Evolutionary conservation across 2,888 invertebrate species (phyloP), one percentile per base, ranked within the genome.

Genomic region (Stenotaenia linearis): DNA sequence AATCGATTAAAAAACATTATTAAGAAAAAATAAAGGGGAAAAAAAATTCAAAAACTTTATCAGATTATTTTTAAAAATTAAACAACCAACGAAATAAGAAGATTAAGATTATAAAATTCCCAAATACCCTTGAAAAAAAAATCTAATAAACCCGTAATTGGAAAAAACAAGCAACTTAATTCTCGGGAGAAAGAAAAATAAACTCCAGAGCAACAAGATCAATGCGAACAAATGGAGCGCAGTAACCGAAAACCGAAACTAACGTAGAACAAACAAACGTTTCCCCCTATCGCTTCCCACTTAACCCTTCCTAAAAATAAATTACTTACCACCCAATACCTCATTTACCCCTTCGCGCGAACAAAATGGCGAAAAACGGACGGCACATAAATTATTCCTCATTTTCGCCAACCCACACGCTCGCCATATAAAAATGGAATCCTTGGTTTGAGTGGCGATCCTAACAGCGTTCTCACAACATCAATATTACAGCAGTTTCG

Each of bases 401-500:
- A 25, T 28, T 10, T 28, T n/a, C 15, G 69, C 69, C 69, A 69
- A 25, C 18, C 50, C 18, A 12, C 25, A 2, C 10, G 6, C 9
- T 2, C 23, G 9, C 23, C 9, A 69, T 9, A 25, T n/a, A 69
- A 69, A 28, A 28, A 25, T 69, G 12, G 25, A 56, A 56, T n/a
- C 56, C 69, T 10, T 12, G 28, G 28, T 28, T 69, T 69, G 69
- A 69, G 69, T 69, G 69, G 69, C 10, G 69, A 69, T 69, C 12
- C 69, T 69, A 69, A 69, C 28, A 69, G 69, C 69, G 12, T 28
- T 69, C 69, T 69, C 69, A 69, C 69, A 15, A 69, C 69, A 69
- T 69, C 69, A 69, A 69, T 69, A 69, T 69, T 69, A 28, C 25
- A 69, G 69, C 12, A 28, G 69, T 28, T 25, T 69, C 15, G 28